Evolutionary conservation across 2,888 invertebrate species (phyloP), one percentile per base, ranked within the genome.

Genomic region (Ophioninae sp.): DNA sequence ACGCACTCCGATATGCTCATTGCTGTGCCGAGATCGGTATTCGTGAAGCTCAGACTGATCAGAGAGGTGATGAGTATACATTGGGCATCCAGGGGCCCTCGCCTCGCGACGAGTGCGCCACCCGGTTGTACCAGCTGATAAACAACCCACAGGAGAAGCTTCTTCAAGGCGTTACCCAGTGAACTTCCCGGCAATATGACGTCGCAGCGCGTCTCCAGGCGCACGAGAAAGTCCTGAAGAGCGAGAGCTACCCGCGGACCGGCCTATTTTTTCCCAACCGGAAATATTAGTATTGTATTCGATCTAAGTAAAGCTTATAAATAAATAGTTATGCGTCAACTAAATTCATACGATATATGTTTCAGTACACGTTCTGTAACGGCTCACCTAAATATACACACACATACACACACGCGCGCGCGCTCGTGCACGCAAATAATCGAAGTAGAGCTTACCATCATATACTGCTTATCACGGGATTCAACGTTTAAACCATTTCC

Each of bases 211-310:
- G 96, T 95, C 90, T 96, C 94, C 77, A 96, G 90, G 88, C 96
- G 94, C 65, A 95, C 94, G 81, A 97, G 93, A 87, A 97, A 95
- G 89, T 96, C 96, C 89, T 96, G 95, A 85, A 97, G 93, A 64
- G 96, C 95, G 90, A 95, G 95, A 91, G 96, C 96, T 87, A 96
- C 95, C 84, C 96, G 96, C 20, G 96, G 96, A 7, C 97, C 97
- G 87, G 96, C 96, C 96, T 96, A 41, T 72, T 39, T 76, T 59
- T 44, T 30, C n/a, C 7, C 30, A 20, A 30, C n/a, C 20, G 64
- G 20, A 65, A 65, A 81, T 85, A 79, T 69, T 57, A 17, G 8
- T 64, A 30, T 50, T 17, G 50, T 5, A 44, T 23, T 17, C 17
- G 17, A 50, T 50, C 13, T 50, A 50, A 50, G 50, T 17, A 13